Percentiles rank a stretch among this genome's conserved stretches.
These are phyloP conservation scores for Macaca nemestrina DNA, from an alignment of 2,113 vertebrate genomes.

Conservation along the genomic window DNA sequence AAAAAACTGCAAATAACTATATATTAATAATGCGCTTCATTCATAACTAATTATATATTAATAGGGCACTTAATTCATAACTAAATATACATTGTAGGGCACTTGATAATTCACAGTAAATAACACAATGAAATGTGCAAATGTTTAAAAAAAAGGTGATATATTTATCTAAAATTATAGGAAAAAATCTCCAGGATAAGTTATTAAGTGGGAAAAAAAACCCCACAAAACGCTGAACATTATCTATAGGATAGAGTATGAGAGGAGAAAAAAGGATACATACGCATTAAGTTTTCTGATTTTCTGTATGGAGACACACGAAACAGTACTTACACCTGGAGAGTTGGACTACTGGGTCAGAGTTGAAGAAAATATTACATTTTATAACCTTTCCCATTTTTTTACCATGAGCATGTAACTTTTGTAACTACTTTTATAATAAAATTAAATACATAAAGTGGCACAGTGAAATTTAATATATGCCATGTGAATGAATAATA, in stretches of 20 bases:
- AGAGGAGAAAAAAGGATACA: background rate
- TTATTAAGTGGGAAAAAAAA: background rate
- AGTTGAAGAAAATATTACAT: background rate
- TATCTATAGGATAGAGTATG: background rate
- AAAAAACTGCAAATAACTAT: slow-evolving; percentile 23
- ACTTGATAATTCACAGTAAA: slow-evolving; percentile 4
- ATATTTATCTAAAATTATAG: background rate
- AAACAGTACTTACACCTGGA: background rate
- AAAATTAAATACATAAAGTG: slow-evolving; percentile 30
- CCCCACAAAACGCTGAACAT: background rate
- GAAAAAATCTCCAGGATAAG: background rate
- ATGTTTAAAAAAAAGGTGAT: background rate
- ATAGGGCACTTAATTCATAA: slow-evolving; percentile 14
- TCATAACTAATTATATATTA: slow-evolving; percentile 28
- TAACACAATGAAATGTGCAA: background rate
- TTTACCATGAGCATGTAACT: slow-evolving; percentile 14
- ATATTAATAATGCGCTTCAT: background rate
- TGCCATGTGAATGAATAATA: background rate
- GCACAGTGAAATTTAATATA: background rate
- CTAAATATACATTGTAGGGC: background rate
- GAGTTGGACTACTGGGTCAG: background rate
- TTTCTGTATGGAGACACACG: slow-evolving; percentile 1
- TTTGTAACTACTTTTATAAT: slow-evolving; percentile 19
- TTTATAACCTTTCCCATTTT: background rate
- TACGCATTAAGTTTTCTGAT: background rate